Evolutionary conservation across 2,797 vertebrate genomes (phyloP).

Genomic region (Okamejei kenojei): DNA sequence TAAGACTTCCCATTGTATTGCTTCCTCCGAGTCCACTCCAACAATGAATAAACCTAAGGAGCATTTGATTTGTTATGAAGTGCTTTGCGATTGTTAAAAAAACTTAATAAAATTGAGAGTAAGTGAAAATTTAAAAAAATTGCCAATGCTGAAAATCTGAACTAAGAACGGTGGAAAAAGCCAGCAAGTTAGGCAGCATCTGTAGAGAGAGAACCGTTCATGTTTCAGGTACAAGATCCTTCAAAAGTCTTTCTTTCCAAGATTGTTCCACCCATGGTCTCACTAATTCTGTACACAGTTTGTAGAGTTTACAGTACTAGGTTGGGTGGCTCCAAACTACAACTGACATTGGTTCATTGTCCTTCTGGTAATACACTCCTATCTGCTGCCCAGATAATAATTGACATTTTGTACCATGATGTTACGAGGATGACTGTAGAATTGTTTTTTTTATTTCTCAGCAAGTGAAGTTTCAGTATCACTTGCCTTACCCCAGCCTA

Average conservation of each 20-base stretch:
- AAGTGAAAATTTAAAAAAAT: not conserved
- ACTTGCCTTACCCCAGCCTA: not conserved
- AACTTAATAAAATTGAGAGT: not conserved
- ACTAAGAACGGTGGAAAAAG: no score
- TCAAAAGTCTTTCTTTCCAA: not conserved
- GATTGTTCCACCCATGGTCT: not conserved
- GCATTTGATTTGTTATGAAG: not conserved
- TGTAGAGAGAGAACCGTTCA: no score
- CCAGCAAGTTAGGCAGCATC: no score
- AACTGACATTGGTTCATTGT: no score
- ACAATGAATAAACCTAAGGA: not conserved
- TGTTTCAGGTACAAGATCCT: no score
- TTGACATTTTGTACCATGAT: no score
- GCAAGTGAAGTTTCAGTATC: not conserved
- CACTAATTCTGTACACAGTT: not conserved
- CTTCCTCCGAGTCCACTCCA: not conserved
- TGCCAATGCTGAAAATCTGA: no score
- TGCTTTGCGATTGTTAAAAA: not conserved
- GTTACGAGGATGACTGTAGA: no score
- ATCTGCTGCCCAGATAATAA: no score
- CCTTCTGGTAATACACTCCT: no score
- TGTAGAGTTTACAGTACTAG: no score
- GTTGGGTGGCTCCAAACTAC: not conserved
- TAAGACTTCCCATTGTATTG: not conserved
- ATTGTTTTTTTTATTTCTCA: not conserved